Evolutionary conservation across 2,797 vertebrate genomes (phyloP).

Genomic region (Neosilurus mollespiculum): DNA sequence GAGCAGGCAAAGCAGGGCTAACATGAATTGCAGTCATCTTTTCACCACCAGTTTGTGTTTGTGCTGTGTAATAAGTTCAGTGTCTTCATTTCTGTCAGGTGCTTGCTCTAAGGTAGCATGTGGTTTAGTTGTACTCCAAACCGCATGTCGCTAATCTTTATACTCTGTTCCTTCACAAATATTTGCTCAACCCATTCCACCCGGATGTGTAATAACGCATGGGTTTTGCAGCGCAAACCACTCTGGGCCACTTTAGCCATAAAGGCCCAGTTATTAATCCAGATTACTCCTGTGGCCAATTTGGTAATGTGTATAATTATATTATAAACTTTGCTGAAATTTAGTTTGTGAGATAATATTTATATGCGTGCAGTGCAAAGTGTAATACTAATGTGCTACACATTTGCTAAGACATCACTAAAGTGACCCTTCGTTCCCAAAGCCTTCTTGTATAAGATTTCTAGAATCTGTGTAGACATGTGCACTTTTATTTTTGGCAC

Average conservation of each 20-base stretch:
- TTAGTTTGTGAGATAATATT: no score
- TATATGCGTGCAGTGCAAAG: not conserved
- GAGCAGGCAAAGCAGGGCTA: constrained; percentile 44
- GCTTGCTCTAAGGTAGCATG: constrained; percentile 51
- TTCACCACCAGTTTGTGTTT: constrained; percentile 35
- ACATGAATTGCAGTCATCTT: constrained; percentile 51
- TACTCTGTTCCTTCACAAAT: constrained; percentile 31
- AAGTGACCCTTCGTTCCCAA: constrained; percentile 55
- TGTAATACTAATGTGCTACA: not conserved
- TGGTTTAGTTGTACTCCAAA: constrained; percentile 48
- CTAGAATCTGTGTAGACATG: constrained; percentile 58
- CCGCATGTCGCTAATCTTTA: constrained; percentile 47
- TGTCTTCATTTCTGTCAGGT: constrained; percentile 50
- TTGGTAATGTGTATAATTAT: not conserved
- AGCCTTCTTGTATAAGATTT: constrained; percentile 62
- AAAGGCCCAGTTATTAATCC: not conserved
- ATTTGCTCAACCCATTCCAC: constrained; percentile 41
- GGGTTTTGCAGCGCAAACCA: not conserved
- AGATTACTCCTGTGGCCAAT: not conserved
- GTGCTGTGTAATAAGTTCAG: constrained; percentile 44
- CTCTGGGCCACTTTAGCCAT: not conserved
- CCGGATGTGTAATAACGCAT: constrained; percentile 26
- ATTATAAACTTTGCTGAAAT: not conserved
- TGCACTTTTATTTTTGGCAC: constrained; percentile 54
- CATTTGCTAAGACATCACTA: constrained; percentile 43